phyloP scores from a whole-genome alignment of 2,113 vertebrate species.

The Sceloporus undulatus region DNA sequence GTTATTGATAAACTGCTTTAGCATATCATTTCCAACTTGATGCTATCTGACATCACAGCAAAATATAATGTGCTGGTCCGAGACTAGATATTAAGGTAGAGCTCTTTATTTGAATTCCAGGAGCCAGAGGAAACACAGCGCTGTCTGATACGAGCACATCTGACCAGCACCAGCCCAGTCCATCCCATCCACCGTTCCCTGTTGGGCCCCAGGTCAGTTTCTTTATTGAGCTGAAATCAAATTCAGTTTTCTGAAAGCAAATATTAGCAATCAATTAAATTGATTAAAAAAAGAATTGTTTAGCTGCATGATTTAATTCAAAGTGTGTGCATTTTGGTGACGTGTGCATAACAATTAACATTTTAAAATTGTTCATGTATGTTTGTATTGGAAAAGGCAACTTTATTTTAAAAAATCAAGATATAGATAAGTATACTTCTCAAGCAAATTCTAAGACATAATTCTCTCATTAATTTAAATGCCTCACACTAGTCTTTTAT shows the following conservation, averaged over 20 bases:
- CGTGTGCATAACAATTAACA: fast-evolving
- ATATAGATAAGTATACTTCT: constrained; percentile 28
- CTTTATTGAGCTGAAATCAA: constrained; percentile 32
- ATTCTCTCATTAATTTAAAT: constrained; percentile 62
- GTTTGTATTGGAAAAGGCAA: background rate
- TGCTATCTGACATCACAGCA: constrained; percentile 73
- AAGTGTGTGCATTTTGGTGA: constrained; percentile 32
- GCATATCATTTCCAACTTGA: constrained; percentile 76
- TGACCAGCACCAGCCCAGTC: constrained; percentile 88
- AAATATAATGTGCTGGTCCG: constrained; percentile 67
- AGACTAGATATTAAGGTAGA: constrained; percentile 75
- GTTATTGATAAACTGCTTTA: constrained; percentile 90
- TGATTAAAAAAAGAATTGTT: constrained; percentile 40
- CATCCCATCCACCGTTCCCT: constrained; percentile 88
- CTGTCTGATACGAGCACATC: constrained; percentile 86
- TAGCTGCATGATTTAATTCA: constrained; percentile 50
- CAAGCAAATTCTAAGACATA: constrained; percentile 1
- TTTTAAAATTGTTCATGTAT: constrained; percentile 33
- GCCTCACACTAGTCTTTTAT: constrained; percentile 57
- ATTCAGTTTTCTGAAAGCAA: constrained; percentile 55
- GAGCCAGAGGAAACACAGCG: constrained; percentile 80
- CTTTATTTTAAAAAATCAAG: constrained; percentile 3
- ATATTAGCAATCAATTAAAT: constrained; percentile 61
- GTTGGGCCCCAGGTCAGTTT: constrained; percentile 93
- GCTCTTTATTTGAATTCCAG: constrained; percentile 80